Conservation (phyloP, 2,888 invertebrate genomes). For the Limnephilus lunatus region DNA sequence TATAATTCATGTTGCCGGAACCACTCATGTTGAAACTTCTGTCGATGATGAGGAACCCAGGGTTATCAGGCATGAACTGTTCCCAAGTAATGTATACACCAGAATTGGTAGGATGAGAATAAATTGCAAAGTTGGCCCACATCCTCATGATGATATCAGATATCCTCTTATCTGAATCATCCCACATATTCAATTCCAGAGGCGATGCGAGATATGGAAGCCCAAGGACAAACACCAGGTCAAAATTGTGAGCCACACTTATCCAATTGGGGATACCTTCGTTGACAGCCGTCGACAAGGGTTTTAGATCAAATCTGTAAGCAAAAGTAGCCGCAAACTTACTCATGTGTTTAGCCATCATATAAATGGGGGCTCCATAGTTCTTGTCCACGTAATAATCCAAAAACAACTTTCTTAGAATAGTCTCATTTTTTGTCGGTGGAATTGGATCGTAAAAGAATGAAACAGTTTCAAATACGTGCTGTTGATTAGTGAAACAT, state of each 20-base stretch:
- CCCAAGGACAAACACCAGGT: slow-evolving; percentile 89
- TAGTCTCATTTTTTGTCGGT: slow-evolving; percentile 79
- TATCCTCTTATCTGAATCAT: slow-evolving; percentile 85
- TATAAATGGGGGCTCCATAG: slow-evolving; percentile 84
- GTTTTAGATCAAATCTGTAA: slow-evolving; percentile 87
- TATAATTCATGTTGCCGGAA: slow-evolving; percentile 82
- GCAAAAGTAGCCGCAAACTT: slow-evolving; percentile 80
- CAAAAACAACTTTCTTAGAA: slow-evolving; percentile 81
- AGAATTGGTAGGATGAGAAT: slow-evolving; percentile 83
- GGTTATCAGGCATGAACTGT: slow-evolving; percentile 81
- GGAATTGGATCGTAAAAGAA: slow-evolving; percentile 87
- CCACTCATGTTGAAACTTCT: slow-evolving; percentile 88
- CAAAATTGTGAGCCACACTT: slow-evolving; percentile 88
- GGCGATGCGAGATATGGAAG: slow-evolving; percentile 84
- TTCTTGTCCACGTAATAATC: slow-evolving; percentile 87
- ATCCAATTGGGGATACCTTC: slow-evolving; percentile 87
- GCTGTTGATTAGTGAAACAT: slow-evolving; percentile 80
- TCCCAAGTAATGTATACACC: slow-evolving; percentile 88
- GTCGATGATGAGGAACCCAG: slow-evolving; percentile 85
- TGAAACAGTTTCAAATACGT: slow-evolving; percentile 84
- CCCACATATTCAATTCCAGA: slow-evolving; percentile 83
- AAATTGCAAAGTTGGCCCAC: slow-evolving; percentile 88
- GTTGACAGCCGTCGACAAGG: slow-evolving; percentile 80
- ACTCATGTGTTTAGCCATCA: slow-evolving; percentile 82
- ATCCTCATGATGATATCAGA: slow-evolving; percentile 89